These are phyloP conservation scores for Neoitamus cyanurus DNA, from an alignment of 2,888 invertebrate genomes.

Conservation along the genomic window DNA sequence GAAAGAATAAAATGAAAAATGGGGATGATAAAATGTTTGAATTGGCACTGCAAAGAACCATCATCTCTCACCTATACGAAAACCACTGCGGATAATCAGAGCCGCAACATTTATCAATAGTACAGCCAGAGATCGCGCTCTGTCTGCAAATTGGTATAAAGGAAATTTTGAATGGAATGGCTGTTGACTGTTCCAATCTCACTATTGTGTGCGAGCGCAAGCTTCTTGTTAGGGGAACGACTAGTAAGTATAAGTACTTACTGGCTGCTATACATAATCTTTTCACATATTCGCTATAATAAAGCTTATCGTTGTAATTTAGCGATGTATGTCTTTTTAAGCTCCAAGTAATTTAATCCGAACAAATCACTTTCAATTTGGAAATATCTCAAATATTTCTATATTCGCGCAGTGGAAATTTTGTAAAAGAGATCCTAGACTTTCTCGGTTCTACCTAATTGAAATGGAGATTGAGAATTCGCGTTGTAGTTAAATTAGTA, in stretches of 20 bases:
- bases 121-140: not conserved
- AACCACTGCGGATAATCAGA: conserved; percentile 11
- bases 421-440: not conserved
- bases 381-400: conserved; percentile 12
- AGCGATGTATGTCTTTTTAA: conserved; percentile 15
- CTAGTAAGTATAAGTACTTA: conserved; percentile 36
- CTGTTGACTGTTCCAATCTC: conserved; percentile 34
- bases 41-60: not conserved
- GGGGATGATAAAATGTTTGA: not conserved
- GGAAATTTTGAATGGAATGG: conserved; percentile 32
- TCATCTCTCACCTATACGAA: conserved; percentile 22
- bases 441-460: not conserved
- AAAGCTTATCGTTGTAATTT: not conserved
- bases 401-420: not conserved
- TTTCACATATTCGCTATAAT: conserved; percentile 21
- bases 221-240: conserved; percentile 38
- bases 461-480: not conserved
- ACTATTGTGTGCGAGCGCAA: conserved; percentile 41
- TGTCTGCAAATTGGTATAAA: conserved; percentile 15
- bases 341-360: conserved; percentile 25
- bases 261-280: not conserved
- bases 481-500: not conserved
- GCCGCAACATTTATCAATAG: not conserved
- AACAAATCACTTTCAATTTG: conserved; percentile 31
- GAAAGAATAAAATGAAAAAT: conserved; percentile 2